Percentiles rank a stretch among this genome's conserved stretches.
Conservation (phyloP, 37 sponge, comb jelly and placozoan species). For the Spongilla lacustris region DNA sequence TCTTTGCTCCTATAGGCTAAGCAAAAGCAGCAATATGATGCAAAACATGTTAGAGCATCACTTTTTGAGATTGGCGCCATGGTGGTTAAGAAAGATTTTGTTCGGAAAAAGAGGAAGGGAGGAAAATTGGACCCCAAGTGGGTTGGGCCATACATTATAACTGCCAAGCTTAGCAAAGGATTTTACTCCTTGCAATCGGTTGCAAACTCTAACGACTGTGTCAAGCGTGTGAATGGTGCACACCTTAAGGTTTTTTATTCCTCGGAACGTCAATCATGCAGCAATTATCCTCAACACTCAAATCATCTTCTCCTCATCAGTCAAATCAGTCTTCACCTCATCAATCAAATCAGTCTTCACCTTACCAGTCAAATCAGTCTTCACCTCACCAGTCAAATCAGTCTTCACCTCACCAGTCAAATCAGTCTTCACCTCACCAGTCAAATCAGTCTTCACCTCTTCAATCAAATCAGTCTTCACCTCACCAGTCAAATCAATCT, state of each 20-base stretch:
- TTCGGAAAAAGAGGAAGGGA: too few relatives aligned
- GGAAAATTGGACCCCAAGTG: too few relatives aligned
- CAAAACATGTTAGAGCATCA: neutral
- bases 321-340: neutral
- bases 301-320: neutral
- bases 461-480: neutral
- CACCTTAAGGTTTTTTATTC: neutral
- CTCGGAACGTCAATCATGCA: neutral
- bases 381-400: slow-evolving; percentile 1
- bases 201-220: neutral
- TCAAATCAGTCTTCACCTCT: neutral
- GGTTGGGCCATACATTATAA: too few relatives aligned
- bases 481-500: neutral
- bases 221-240: neutral
- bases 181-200: too few relatives aligned
- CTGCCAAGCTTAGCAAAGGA: too few relatives aligned
- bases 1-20: neutral
- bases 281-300: neutral
- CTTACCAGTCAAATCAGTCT: neutral
- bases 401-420: neutral
- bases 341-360: neutral
- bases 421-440: neutral
- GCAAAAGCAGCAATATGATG: slow-evolving; percentile 1
- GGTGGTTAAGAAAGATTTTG: neutral
- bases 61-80: neutral